Evolutionary conservation across 2,113 vertebrate genomes (phyloP).

Genomic region (Seriola rivoliana): DNA sequence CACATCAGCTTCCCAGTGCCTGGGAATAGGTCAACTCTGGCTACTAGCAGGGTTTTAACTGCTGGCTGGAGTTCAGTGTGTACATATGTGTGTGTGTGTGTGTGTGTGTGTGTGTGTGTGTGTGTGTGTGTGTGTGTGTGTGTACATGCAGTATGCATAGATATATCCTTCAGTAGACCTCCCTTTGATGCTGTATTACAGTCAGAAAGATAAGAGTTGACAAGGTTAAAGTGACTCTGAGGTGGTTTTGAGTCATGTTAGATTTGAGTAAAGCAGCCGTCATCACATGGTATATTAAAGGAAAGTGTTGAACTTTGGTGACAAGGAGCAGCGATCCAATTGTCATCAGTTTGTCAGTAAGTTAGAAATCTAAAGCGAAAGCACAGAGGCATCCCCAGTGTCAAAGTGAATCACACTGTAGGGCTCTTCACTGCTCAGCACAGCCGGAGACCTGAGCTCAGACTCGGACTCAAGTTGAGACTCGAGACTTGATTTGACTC

Average conservation of each 20-base stretch:
- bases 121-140: slow-evolving; percentile 28
- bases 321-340: background rate
- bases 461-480: background rate
- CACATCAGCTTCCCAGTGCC: slow-evolving; percentile 67
- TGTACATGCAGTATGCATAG: background rate
- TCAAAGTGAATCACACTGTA: background rate
- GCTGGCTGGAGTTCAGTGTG: slow-evolving; percentile 49
- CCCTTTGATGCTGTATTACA: slow-evolving; percentile 56
- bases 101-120: slow-evolving; percentile 41
- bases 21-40: slow-evolving; percentile 69
- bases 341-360: background rate
- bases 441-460: background rate
- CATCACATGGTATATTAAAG: background rate
- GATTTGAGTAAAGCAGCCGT: slow-evolving; percentile 10
- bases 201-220: slow-evolving; percentile 57
- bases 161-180: slow-evolving; percentile 25
- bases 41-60: slow-evolving; percentile 52
- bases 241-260: slow-evolving; percentile 45
- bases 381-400: background rate
- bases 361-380: background rate
- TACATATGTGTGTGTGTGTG: background rate
- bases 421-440: background rate
- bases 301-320: background rate
- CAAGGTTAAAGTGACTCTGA: slow-evolving; percentile 36
- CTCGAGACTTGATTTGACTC: background rate